These are phyloP conservation scores for Hephaestus fuliginosus DNA, from an alignment of 2,797 vertebrate genomes.

Conservation along the genomic window DNA sequence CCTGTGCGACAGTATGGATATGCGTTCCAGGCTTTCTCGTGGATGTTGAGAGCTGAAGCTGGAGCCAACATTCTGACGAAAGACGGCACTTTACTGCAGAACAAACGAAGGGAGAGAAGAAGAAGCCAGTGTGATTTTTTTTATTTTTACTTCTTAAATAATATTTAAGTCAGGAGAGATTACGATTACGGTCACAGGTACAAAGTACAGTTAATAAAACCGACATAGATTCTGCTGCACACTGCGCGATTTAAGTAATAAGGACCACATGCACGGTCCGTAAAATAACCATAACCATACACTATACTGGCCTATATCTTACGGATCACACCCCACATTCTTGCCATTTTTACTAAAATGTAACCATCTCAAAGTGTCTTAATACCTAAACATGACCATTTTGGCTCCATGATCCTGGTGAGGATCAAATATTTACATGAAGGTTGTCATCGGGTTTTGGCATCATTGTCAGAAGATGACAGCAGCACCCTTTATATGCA, in stretches of 20 bases:
- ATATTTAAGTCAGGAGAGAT: background rate
- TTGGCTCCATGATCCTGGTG: background rate
- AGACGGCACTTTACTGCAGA: conserved; percentile 94
- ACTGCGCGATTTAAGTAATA: too few species aligned
- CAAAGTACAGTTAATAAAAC: background rate
- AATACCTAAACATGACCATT: background rate
- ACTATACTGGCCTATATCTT: background rate
- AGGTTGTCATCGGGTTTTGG: background rate
- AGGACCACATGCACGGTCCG: background rate
- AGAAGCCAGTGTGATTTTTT: background rate
- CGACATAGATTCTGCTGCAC: background rate
- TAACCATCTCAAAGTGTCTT: background rate
- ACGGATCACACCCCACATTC: background rate
- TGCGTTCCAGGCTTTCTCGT: conserved; percentile 99
- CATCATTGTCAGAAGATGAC: background rate
- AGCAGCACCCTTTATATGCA: too few species aligned
- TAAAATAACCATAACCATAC: background rate
- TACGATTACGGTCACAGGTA: background rate
- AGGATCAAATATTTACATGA: background rate
- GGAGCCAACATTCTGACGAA: conserved; percentile 98
- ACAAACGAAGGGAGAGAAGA: background rate
- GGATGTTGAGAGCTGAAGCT: conserved; percentile 95
- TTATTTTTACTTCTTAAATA: background rate
- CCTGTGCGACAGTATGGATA: conserved; percentile 99
- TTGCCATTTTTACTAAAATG: background rate